Conservation (phyloP, 2,797 vertebrate species). For the Betta splendens region DNA sequence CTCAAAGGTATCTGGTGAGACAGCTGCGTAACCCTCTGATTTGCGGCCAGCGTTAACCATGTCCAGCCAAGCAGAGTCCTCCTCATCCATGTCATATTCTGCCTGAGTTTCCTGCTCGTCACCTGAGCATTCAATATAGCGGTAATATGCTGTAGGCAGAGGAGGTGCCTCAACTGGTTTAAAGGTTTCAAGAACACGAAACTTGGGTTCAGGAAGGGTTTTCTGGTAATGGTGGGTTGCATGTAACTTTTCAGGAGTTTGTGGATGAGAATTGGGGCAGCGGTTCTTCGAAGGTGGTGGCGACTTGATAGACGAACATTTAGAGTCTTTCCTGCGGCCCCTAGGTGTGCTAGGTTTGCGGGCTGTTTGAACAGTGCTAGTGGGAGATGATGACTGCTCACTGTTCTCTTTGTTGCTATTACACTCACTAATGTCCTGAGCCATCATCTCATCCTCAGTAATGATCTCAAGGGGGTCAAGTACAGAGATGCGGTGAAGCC, state of each 20-base stretch:
- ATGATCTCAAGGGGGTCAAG: conserved; percentile 92
- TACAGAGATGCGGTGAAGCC: conserved; percentile 96
- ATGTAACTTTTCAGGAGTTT: conserved; percentile 80
- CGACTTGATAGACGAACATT: conserved; percentile 80
- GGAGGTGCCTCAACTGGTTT: conserved; percentile 79
- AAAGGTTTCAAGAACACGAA: conserved; percentile 86
- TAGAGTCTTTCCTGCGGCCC: conserved; percentile 89
- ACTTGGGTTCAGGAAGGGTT: conserved; percentile 87
- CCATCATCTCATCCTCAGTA: conserved; percentile 94
- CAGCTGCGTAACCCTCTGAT: conserved; percentile 77
- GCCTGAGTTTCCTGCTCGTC: conserved; percentile 91
- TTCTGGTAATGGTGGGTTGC: conserved; percentile 62
- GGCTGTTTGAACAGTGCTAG: conserved; percentile 76
- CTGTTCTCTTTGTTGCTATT: conserved; percentile 99
- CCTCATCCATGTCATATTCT: conserved; percentile 98
- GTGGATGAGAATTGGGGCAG: conserved; percentile 59
- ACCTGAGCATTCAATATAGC: conserved; percentile 87
- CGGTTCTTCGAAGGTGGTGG: conserved; percentile 77
- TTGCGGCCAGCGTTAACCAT: conserved; percentile 89
- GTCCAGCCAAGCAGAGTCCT: conserved; percentile 94
- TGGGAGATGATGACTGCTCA: conserved; percentile 84
- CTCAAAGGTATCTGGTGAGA: conserved; percentile 92
- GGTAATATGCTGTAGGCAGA: conserved; percentile 90
- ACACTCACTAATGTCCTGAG: conserved; percentile 96
- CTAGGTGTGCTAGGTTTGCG: conserved; percentile 82